Evolutionary conservation across 2,888 invertebrate species (phyloP).

Genomic region (Lepidochitona cinerea): DNA sequence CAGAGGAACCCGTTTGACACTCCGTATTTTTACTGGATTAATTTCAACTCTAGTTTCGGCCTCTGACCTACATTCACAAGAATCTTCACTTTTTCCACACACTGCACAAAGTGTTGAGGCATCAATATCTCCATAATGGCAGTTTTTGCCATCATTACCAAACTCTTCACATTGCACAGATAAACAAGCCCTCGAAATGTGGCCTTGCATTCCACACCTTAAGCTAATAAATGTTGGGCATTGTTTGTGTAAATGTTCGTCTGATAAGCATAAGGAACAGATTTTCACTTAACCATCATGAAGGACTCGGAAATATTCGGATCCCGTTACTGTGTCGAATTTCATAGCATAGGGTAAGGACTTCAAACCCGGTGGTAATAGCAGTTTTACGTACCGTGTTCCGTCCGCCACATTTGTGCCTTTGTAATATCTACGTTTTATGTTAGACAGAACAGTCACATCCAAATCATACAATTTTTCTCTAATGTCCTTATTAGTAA

Average conservation of each 20-base stretch:
- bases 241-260: not conserved
- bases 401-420: not conserved
- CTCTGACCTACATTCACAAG: no score
- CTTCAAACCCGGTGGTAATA: not conserved
- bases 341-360: slow-evolving; percentile 1
- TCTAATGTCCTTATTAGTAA: not conserved
- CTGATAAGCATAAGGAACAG: not conserved
- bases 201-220: not conserved
- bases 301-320: not conserved
- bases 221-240: not conserved
- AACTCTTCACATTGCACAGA: not conserved
- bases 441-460: not conserved
- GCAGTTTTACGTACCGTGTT: not conserved
- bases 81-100: no score
- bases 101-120: no score
- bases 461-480: not conserved
- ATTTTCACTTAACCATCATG: not conserved
- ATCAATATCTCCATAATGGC: not conserved
- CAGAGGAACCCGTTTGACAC: no score
- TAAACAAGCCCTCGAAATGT: not conserved
- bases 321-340: not conserved
- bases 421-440: not conserved
- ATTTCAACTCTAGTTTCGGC: no score
- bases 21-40: no score
- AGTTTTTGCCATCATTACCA: not conserved